Evolutionary conservation across 1,140 invertebrate species (phyloP).

Genomic region (Apocrypta bakeri): DNA sequence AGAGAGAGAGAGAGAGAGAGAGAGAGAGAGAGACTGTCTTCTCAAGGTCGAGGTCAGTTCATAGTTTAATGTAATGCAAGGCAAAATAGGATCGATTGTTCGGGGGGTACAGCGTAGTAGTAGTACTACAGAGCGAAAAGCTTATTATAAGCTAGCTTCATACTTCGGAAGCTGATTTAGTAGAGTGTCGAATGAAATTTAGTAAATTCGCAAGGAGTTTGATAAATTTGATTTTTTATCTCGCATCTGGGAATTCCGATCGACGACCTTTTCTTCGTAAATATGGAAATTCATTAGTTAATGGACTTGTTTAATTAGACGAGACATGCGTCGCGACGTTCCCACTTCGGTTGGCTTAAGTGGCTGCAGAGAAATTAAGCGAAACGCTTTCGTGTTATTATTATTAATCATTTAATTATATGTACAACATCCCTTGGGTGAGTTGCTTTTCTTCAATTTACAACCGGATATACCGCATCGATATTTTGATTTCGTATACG

Average conservation of each 20-base stretch:
- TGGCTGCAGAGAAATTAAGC: neutral
- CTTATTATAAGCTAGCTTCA: neutral
- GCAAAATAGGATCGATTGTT: neutral
- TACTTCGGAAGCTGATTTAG: neutral
- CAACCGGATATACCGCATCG: neutral
- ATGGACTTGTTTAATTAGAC: neutral
- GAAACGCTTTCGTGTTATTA: neutral
- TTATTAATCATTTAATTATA: neutral
- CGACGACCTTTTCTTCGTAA: neutral
- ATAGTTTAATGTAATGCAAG: neutral
- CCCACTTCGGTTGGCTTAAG: neutral
- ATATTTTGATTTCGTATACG: neutral
- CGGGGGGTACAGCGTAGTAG: neutral
- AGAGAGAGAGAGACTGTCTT: neutral
- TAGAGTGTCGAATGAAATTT: neutral
- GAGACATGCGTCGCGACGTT: neutral
- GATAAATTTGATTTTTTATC: too few relatives aligned
- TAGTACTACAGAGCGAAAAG: too few relatives aligned
- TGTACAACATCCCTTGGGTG: too few relatives aligned
- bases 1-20: neutral
- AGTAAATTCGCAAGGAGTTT: too few relatives aligned
- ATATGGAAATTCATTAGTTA: neutral
- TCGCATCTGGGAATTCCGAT: neutral
- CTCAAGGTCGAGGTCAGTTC: neutral
- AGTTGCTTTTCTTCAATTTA: neutral